Evolutionary conservation across 1,140 invertebrate genomes (phyloP).

Genomic region (Cryptotermes secundus): DNA sequence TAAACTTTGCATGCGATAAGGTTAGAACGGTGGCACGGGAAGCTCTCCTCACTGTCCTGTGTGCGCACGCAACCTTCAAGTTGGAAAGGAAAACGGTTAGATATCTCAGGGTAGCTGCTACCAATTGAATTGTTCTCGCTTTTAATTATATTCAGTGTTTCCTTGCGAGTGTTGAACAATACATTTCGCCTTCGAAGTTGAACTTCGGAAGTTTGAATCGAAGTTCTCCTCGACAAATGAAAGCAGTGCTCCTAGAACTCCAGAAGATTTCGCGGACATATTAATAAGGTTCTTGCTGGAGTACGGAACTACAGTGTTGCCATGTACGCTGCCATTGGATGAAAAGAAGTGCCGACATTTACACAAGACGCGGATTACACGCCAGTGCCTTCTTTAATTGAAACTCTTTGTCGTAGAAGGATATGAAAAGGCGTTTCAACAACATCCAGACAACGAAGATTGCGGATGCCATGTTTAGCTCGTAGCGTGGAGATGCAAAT

Average conservation of each 20-base stretch:
- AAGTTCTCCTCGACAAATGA: neutral
- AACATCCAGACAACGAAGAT: too few species aligned
- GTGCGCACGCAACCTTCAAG: neutral
- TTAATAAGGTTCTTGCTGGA: neutral
- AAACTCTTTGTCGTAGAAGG: too few species aligned
- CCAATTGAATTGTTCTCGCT: neutral
- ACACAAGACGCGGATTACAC: too few species aligned
- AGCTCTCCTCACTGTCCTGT: too few species aligned
- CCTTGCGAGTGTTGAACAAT: neutral
- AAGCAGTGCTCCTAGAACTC: neutral
- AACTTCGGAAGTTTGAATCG: neutral
- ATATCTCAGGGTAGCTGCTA: neutral
- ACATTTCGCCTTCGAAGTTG: neutral
- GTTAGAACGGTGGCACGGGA: too few species aligned
- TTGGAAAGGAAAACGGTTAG: neutral
- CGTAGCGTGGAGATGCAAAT: too few species aligned
- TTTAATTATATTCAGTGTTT: constrained; percentile 2
- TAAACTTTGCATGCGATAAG: neutral
- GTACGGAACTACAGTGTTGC: neutral
- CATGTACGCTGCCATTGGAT: neutral
- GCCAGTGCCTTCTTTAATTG: too few species aligned
- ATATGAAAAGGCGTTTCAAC: too few species aligned
- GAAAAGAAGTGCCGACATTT: neutral
- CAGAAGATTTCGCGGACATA: neutral
- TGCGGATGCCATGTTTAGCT: too few species aligned